Base-by-base conservation (phyloP, 2,113 vertebrate species). In the Nestor notabilis region DNA sequence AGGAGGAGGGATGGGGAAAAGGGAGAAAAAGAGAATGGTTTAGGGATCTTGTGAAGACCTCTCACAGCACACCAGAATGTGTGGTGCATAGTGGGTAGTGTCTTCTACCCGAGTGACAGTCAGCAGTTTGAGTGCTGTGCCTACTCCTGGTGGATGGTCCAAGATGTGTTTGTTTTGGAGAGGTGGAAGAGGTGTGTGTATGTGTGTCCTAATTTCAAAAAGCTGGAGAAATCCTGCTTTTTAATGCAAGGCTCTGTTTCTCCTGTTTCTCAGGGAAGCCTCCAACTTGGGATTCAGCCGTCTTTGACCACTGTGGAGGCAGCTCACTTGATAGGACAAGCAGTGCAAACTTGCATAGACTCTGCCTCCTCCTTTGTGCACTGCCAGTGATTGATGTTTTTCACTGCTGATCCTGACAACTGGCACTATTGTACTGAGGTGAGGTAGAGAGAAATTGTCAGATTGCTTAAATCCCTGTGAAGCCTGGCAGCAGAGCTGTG, bases 391-490 rank as follows among this genome's bases (percentile, higher is more conserved):
- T 93, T 97, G 97, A 97, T 97, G 75, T 84, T 89, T 97, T 97
- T 94, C 83, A 49, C 95, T 97, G 94, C 96, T 76, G 43, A 87
- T 96, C 77, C 89, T 97, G 97, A 97, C 90, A 97, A 55, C 84
- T 95, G 85, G 70, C 83, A 93, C 79, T 83, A n/a, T 85, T 93
- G 91, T 83, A 79, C 43, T 65, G 90, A 95, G 93, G 92, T 95
- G 95, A 97, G 82, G 79, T 93, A 91, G 74, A 92, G 83, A 95
- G 70, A 97, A 97, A 93, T 94, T 95, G 94, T 94, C 96, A 96
- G 95, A 95, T 96, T 93, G 84, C 66, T 96, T 74, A 78, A 96
- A 96, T 95, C 91, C 79, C 70, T 90, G 17, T 66, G 94, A 97
- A 97, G 95, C 81, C 76, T 93, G 92, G 50, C 74, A 79, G 76